Evolutionary conservation across 2,888 invertebrate genomes (phyloP).

Genomic region (Macaria notata): DNA sequence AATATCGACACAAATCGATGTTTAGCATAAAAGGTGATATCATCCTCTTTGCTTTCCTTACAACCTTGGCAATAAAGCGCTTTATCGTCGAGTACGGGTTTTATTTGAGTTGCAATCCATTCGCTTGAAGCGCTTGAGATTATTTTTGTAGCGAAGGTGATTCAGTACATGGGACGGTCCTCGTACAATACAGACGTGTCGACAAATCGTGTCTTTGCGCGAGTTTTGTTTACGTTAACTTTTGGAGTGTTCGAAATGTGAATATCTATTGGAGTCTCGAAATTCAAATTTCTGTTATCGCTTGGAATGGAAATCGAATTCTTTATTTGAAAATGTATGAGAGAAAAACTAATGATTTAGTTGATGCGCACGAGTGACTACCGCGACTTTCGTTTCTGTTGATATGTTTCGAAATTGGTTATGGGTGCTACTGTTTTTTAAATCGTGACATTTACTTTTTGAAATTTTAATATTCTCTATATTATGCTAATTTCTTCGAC

Average conservation of each 20-base stretch:
- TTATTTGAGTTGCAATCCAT: constrained; percentile 24
- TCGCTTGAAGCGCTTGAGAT: constrained; percentile 50
- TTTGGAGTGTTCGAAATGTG: constrained; percentile 24
- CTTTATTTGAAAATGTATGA: constrained; percentile 26
- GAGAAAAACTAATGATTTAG: constrained; percentile 39
- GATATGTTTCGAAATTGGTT: constrained; percentile 34
- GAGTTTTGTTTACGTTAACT: constrained; percentile 44
- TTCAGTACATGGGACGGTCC: constrained; percentile 61
- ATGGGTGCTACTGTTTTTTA: constrained; percentile 10
- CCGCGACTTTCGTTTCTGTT: constrained; percentile 65
- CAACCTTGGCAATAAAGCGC: constrained; percentile 37
- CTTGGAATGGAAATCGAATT: constrained; percentile 24
- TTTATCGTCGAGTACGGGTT: constrained; percentile 30
- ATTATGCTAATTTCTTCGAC: too few relatives aligned
- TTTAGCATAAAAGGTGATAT: constrained; percentile 19
- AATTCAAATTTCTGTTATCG: background rate
- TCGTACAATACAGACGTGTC: constrained; percentile 56
- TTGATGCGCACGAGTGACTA: constrained; percentile 67
- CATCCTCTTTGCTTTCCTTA: constrained; percentile 15
- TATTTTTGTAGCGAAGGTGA: constrained; percentile 47
- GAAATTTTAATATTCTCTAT: background rate
- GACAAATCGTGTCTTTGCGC: constrained; percentile 44
- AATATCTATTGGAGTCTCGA: constrained; percentile 26
- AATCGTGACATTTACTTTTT: background rate
- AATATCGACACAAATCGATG: constrained; percentile 14